Conservation (phyloP, 2,113 vertebrate genomes). For the Hippocampus guttulatus region DNA sequence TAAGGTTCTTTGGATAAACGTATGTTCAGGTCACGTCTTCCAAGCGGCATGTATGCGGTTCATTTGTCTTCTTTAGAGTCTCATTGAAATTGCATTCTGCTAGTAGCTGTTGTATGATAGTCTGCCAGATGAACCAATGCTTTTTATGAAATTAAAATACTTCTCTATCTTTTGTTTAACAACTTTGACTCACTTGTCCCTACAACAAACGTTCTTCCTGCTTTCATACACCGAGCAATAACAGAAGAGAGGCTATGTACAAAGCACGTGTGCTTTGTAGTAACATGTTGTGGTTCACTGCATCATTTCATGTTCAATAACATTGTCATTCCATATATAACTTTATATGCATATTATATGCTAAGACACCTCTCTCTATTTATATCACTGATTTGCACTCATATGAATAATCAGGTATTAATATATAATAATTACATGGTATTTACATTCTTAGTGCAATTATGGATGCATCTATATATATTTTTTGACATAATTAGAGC, state of each 20-base stretch:
- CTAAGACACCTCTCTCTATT: not conserved
- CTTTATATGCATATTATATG: not conserved
- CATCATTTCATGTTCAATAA: not conserved
- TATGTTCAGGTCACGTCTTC: not conserved
- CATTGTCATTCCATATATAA: not conserved
- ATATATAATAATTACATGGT: not conserved
- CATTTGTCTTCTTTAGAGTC: not conserved
- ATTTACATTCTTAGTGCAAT: not conserved
- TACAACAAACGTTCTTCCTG: not conserved
- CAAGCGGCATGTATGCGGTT: not conserved
- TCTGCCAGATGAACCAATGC: not conserved
- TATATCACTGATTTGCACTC: not conserved
- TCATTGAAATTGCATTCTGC: not conserved
- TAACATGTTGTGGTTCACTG: not conserved
- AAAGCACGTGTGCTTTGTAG: not conserved
- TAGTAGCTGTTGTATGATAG: not conserved
- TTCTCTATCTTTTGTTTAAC: not conserved
- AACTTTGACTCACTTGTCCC: not conserved
- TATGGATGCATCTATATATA: not conserved
- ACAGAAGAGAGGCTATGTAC: not conserved
- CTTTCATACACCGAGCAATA: not conserved
- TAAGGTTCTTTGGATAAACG: constrained; percentile 6
- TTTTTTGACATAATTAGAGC: no score
- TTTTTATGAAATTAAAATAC: no score
- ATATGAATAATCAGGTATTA: not conserved